These are phyloP conservation scores for Bubo blakistoni DNA, from an alignment of 2,113 vertebrate species.

Conservation along the genomic window DNA sequence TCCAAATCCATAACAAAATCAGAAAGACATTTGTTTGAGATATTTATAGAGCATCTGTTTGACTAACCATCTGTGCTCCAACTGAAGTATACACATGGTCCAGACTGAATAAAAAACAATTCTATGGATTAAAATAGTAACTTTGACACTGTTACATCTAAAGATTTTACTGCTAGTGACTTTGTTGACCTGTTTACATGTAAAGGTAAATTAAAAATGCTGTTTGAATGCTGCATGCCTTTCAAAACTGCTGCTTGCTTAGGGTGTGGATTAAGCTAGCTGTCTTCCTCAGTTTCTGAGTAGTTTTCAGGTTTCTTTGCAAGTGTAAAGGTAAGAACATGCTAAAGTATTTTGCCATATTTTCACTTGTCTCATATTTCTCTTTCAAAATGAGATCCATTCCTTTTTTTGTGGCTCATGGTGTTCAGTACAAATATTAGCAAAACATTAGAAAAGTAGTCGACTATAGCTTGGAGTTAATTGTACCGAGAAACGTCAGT, in stretches of 20 bases:
- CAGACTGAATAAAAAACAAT: conserved; percentile 27
- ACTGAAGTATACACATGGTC: conserved; percentile 27
- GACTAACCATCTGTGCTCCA: conserved; percentile 64
- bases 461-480: not conserved
- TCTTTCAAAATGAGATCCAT: not conserved
- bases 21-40: conserved; percentile 60
- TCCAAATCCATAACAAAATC: conserved; percentile 43
- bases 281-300: not conserved
- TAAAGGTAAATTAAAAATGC: conserved; percentile 6
- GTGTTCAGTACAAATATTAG: not conserved
- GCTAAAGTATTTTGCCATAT: not conserved
- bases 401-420: not conserved
- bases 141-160: not conserved
- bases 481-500: not conserved
- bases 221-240: not conserved
- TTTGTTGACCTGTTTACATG: not conserved
- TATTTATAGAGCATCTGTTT: conserved; percentile 66
- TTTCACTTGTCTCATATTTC: not conserved
- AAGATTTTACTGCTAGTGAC: not conserved
- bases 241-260: not conserved
- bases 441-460: not conserved
- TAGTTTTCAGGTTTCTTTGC: not conserved
- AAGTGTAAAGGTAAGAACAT: not conserved
- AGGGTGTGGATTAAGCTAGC: not conserved
- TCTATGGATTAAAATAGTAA: not conserved